Conservation (phyloP, 2,888 invertebrate genomes). For the Yponomeuta evonymella region DNA sequence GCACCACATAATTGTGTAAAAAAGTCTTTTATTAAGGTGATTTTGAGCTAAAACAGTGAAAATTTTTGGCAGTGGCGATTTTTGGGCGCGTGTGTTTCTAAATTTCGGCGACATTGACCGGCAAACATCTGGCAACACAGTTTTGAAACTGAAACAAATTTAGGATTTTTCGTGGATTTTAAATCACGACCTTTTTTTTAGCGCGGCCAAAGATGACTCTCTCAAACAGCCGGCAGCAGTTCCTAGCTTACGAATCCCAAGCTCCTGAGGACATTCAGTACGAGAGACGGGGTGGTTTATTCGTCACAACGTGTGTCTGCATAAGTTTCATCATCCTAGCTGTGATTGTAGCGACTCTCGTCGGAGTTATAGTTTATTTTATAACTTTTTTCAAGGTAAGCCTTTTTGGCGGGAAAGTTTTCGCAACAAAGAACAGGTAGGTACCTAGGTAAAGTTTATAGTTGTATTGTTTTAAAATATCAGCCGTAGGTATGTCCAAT, state of each 20-base stretch:
- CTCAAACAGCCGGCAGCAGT: conserved; percentile 76
- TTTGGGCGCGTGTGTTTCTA: no score
- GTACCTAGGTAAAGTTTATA: background rate
- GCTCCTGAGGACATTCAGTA: conserved; percentile 72
- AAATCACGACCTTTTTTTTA: conserved; percentile 22
- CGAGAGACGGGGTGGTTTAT: conserved; percentile 77
- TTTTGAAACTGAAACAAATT: no score
- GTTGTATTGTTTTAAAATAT: background rate
- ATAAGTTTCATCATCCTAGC: conserved; percentile 53
- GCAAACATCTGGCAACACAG: no score
- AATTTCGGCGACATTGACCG: no score
- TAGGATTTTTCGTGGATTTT: background rate
- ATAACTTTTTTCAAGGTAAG: conserved; percentile 60
- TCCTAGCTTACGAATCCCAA: conserved; percentile 73
- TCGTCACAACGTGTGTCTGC: conserved; percentile 78
- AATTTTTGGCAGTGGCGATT: no score
- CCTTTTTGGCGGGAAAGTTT: background rate
- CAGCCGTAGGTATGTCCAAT: background rate
- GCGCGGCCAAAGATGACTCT: conserved; percentile 59
- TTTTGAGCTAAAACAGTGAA: no score
- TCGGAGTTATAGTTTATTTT: conserved; percentile 64
- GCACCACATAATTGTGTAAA: no score
- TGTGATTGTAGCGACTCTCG: conserved; percentile 47
- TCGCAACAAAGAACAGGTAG: background rate
- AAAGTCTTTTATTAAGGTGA: no score